Base-by-base conservation (phyloP, 2,888 invertebrate genomes). In the Bembecia ichneumoniformis region DNA sequence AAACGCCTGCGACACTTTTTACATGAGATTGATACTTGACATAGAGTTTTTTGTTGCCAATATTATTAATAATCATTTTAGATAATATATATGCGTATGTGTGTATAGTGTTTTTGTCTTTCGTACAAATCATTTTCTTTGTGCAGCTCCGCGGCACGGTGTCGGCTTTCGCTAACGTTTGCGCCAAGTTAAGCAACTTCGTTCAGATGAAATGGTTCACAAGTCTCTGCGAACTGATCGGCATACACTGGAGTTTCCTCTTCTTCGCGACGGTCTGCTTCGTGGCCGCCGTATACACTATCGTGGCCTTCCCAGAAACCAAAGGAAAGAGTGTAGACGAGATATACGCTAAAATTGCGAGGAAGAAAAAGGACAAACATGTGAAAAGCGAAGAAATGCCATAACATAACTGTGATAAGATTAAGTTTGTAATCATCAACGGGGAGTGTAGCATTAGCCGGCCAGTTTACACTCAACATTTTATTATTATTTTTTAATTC, bases 141-240 rank as follows among this genome's bases (percentile, higher is more conserved):
- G 74, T 75, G 3, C 74, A 87, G 86, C 64, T 84, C 1, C 77
- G 86, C 0, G 83, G 86, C 34, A 83, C 81, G 20, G 86, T 87
- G 3, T 83, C 84, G 1, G 70, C 86, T 0, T 73, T 84, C 55
- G 79, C 84, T 5, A 87, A 84, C 71, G 74, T 83, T 14, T 75
- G 77, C 57, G 82, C 84, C 0, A 86, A 87, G 58, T 64, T 83
- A 50, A 82, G 82, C 66, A 87, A 86, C 63, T 87, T 87, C 59
- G 52, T 82, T 35, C 86, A 87, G 55, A 80, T 78, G 62, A 87
- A 84, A 56, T 84, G 83, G 82, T 87, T 87, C 71, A 76, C 77
- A 0, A 66, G 65, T 10, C 63, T 86, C 11, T 76, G 77, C 50
- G 74, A 77, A 0, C 53, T 75, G 1, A 68, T 86, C 48, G 84